Conservation (phyloP, 1,140 invertebrate species). For the Olivierus martensii region DNA sequence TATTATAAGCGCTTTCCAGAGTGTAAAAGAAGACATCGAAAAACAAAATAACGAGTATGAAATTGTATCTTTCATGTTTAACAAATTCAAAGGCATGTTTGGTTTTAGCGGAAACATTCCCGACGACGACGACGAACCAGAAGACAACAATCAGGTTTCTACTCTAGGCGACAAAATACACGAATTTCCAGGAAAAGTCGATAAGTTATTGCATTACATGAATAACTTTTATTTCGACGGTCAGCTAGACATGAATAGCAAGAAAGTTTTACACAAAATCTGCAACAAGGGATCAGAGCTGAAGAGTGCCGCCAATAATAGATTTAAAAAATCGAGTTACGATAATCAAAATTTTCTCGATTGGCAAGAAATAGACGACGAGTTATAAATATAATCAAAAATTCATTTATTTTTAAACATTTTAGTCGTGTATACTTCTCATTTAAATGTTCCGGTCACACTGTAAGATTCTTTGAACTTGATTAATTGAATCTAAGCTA, state of each 20-base stretch:
- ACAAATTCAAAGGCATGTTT: slow-evolving; percentile 26
- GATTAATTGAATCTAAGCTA: too few relatives aligned
- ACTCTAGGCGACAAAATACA: slow-evolving; percentile 23
- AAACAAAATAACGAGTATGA: slow-evolving; percentile 35
- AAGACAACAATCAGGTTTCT: neutral
- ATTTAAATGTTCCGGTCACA: too few relatives aligned
- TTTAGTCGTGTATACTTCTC: too few relatives aligned
- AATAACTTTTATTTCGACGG: slow-evolving; percentile 33
- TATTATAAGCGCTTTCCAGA: slow-evolving; percentile 38
- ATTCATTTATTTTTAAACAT: too few relatives aligned
- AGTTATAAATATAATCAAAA: too few relatives aligned
- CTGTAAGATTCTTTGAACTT: too few relatives aligned
- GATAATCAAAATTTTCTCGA: too few relatives aligned
- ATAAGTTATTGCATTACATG: slow-evolving; percentile 32
- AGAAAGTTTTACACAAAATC: slow-evolving; percentile 19
- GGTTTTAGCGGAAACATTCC: slow-evolving; percentile 14
- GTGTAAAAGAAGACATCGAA: slow-evolving; percentile 25
- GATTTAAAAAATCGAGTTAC: too few relatives aligned
- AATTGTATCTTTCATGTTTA: slow-evolving; percentile 34
- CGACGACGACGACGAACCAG: slow-evolving; percentile 2
- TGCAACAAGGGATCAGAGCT: neutral
- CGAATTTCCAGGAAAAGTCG: slow-evolving; percentile 32
- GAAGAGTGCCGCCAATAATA: too few relatives aligned
- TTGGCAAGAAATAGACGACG: too few relatives aligned
- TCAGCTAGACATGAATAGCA: slow-evolving; percentile 23